These are phyloP conservation scores for Spermophilus dauricus DNA, from an alignment of 2,113 vertebrate genomes.

Conservation along the genomic window DNA sequence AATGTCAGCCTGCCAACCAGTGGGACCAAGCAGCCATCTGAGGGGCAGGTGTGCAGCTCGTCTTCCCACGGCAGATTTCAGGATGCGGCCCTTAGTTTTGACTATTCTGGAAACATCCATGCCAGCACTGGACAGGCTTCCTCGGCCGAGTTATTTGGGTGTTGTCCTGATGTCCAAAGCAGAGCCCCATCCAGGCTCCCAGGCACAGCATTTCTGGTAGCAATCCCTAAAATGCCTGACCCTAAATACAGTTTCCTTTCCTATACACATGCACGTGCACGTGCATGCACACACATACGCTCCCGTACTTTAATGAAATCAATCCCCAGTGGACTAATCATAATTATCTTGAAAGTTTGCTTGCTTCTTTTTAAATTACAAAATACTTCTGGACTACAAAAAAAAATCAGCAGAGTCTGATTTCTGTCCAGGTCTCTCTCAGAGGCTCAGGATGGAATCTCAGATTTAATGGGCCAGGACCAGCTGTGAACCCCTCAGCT, in stretches of 20 bases:
- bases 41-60: neutral
- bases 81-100: neutral
- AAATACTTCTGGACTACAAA: neutral
- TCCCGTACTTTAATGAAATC: neutral
- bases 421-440: slow-evolving; percentile 80
- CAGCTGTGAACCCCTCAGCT: slow-evolving; percentile 76
- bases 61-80: neutral
- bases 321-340: neutral
- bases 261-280: neutral
- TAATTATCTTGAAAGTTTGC: neutral
- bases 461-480: slow-evolving; percentile 74
- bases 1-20: neutral
- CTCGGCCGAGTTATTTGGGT: neutral
- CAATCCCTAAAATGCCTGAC: neutral
- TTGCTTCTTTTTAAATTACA: slow-evolving; percentile 1
- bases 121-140: neutral
- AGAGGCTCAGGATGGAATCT: slow-evolving; percentile 77
- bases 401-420: slow-evolving; percentile 74
- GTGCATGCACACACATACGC: too few relatives aligned
- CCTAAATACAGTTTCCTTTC: neutral
- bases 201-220: neutral
- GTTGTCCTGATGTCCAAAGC: neutral
- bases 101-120: neutral
- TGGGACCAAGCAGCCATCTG: neutral
- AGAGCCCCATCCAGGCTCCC: neutral